A percentile compares a stretch with the other conserved stretches of the same genome.
These are phyloP conservation scores for Diplolepis rosae DNA, from an alignment of 2,888 invertebrate genomes.

Conservation along the genomic window DNA sequence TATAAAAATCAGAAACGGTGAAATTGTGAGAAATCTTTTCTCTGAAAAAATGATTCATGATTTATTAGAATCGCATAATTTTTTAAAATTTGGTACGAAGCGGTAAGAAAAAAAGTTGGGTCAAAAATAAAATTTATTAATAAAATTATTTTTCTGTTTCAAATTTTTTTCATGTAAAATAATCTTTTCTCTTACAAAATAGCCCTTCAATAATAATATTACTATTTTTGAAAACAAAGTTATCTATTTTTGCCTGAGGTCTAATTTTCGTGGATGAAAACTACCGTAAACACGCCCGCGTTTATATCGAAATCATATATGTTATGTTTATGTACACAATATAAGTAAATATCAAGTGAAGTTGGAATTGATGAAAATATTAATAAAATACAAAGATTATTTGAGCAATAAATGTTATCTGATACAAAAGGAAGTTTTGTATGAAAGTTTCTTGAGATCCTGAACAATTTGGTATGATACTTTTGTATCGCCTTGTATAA, in stretches of 20 bases:
- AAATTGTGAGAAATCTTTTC: too few species aligned
- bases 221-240: not conserved
- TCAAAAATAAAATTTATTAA: too few species aligned
- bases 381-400: not conserved
- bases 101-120: too few species aligned
- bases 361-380: not conserved
- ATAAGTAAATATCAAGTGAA: not conserved
- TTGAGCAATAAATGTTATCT: not conserved
- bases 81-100: too few species aligned
- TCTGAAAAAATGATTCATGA: too few species aligned
- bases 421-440: not conserved
- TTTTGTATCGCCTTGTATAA: conserved; percentile 34
- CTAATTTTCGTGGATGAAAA: too few species aligned
- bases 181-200: not conserved
- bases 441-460: conserved; percentile 17
- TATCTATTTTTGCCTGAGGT: not conserved
- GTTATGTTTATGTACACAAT: too few species aligned
- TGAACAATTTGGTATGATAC: conserved; percentile 14
- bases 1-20: too few species aligned
- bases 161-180: too few species aligned
- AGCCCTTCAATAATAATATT: not conserved
- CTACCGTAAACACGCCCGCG: too few species aligned
- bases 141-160: too few species aligned
- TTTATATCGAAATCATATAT: not conserved
- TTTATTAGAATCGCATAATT: too few species aligned